Base-by-base conservation (phyloP, 2,113 vertebrate species). In the Tragelaphus imberbis region DNA sequence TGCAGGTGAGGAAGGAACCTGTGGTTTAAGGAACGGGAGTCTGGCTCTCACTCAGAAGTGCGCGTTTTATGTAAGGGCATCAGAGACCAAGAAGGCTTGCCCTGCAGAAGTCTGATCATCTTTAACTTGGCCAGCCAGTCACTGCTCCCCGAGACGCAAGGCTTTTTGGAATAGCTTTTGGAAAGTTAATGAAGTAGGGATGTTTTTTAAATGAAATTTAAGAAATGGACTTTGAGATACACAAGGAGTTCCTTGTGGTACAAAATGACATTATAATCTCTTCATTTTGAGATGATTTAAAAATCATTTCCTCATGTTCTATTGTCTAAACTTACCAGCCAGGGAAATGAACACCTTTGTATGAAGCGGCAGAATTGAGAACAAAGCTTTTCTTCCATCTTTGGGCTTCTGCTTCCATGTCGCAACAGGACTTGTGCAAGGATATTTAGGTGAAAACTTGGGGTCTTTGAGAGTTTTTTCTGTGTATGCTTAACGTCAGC, bases 231-330 rank as follows among this genome's bases (percentile, higher is more conserved):
- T 90, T 86, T 71, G 82, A 91, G 93, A 85, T 49, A 44, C 40
- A 36, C 36, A 47, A 85, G 21, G 93, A 82, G 40, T 91, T 96
- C 88, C 77, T 89, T 80, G 86, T 56, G 51, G n/a, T 47, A 81
- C 58, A n/a, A 88, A 97, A 96, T 82, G 77, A 47, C 77, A 75
- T 92, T 90, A 75, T 53, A 33, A 79, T 96, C 91, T 86, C 94
- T 96, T 97, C 86, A 80, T 97, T 96, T 49, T 87, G 94, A 96
- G 82, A 71, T 47, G 68, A 95, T 92, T 95, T 94, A 92, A 95
- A 88, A 94, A 49, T 84, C 95, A 91, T 89, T 94, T 96, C 96
- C 93, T 82, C 5, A 0, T 90, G 51, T 30, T 88, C 82, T 92
- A 8, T 59, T 63, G 77, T 90, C 88, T 59, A n/a, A 71, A 80